These are phyloP conservation scores for Strigops habroptila DNA, from an alignment of 2,113 vertebrate genomes.

Conservation along the genomic window DNA sequence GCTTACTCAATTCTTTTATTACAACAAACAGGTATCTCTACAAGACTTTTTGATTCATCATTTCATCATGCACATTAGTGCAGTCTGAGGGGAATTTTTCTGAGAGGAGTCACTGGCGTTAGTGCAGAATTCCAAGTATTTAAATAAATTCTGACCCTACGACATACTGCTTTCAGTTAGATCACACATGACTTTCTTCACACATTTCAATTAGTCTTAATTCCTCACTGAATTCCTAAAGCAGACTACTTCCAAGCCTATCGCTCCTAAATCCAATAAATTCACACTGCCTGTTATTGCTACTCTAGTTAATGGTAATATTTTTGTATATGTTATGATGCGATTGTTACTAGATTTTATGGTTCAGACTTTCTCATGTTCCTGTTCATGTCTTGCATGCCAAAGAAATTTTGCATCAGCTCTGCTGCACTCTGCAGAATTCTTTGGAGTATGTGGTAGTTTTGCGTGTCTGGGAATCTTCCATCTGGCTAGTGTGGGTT, in stretches of 20 bases:
- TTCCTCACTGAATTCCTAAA: constrained; percentile 42
- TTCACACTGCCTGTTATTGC: neutral
- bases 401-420: constrained; percentile 24
- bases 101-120: neutral
- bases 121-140: constrained; percentile 37
- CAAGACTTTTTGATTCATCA: neutral
- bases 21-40: constrained; percentile 7
- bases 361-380: constrained; percentile 16
- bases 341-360: neutral
- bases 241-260: constrained; percentile 2
- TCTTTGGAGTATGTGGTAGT: constrained; percentile 11
- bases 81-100: neutral
- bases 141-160: constrained; percentile 41
- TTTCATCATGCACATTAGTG: neutral
- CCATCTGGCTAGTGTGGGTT: constrained; percentile 28
- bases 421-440: constrained; percentile 11
- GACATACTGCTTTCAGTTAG: neutral
- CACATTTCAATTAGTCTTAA: constrained; percentile 38
- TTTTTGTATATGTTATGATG: neutral
- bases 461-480: constrained; percentile 46
- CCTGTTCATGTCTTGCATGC: neutral
- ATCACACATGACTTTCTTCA: constrained; percentile 31
- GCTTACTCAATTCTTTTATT: neutral
- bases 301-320: neutral
- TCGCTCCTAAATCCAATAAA: neutral